These are phyloP conservation scores for Bursaphelenchus mucronatus DNA, from an alignment of 1,140 invertebrate species.

Conservation along the genomic window DNA sequence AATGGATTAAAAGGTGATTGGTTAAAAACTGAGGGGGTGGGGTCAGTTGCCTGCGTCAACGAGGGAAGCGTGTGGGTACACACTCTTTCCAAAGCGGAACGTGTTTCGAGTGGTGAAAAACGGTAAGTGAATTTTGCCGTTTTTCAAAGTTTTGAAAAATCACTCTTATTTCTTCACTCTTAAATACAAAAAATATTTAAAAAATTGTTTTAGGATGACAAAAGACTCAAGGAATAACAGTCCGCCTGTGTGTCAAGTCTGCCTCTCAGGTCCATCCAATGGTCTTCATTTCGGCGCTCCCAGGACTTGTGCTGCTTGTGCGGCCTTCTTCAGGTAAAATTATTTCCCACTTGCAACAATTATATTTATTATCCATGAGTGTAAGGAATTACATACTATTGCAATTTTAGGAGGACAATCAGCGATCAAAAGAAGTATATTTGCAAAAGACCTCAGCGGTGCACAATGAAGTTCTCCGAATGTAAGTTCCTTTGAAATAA, in stretches of 20 bases:
- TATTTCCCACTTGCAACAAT: not conserved
- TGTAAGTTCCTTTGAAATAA: conserved; percentile 1
- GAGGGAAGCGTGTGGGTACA: too few species aligned
- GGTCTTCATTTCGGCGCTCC: conserved; percentile 18
- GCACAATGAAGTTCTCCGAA: conserved; percentile 10
- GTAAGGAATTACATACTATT: not conserved
- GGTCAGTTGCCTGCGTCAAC: too few species aligned
- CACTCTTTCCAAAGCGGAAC: too few species aligned
- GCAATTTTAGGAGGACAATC: conserved; percentile 7
- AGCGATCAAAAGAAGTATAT: conserved; percentile 15
- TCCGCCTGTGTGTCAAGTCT: not conserved
- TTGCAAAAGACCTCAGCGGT: conserved; percentile 21
- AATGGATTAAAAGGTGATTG: too few species aligned
- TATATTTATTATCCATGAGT: not conserved
- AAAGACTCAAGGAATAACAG: too few species aligned
- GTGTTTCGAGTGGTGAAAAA: too few species aligned
- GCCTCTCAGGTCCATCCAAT: conserved; percentile 18
- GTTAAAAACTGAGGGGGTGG: too few species aligned
- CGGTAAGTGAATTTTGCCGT: too few species aligned
- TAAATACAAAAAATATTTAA: too few species aligned
- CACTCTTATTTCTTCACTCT: too few species aligned
- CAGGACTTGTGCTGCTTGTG: conserved; percentile 18
- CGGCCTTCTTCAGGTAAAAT: conserved; percentile 3
- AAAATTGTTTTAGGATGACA: too few species aligned
- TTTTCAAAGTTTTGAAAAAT: too few species aligned